These are phyloP conservation scores for Ophiothrix spiculata DNA, from an alignment of 35 echinoderm and acorn worm genomes.

Conservation along the genomic window DNA sequence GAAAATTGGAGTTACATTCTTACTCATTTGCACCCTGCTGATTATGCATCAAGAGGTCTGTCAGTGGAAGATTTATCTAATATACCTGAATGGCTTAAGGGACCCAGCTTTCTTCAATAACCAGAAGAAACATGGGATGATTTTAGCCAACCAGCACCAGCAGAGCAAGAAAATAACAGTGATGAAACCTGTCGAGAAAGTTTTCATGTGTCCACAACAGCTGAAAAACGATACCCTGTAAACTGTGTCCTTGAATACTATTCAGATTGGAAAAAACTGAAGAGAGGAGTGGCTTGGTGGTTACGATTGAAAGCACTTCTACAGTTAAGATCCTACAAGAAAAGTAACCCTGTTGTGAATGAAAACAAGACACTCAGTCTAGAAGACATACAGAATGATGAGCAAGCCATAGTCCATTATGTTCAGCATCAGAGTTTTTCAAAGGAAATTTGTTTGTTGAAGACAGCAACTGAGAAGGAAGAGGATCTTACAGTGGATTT, in stretches of 20 bases:
- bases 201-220: conserved; percentile 8
- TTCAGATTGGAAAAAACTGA: conserved; percentile 21
- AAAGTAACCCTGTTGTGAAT: background rate
- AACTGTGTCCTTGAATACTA: background rate
- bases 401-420: background rate
- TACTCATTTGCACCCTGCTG: conserved; percentile 45
- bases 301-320: conserved; percentile 4
- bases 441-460: background rate
- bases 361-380: background rate
- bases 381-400: background rate
- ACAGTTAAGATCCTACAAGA: background rate
- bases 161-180: too few species aligned
- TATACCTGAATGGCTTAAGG: conserved; percentile 27
- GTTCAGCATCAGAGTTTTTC: background rate
- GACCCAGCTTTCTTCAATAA: conserved; percentile 25
- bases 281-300: conserved; percentile 24
- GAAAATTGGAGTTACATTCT: conserved; percentile 53
- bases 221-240: background rate
- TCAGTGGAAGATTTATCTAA: conserved; percentile 18
- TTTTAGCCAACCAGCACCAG: too few species aligned
- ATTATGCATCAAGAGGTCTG: conserved; percentile 37
- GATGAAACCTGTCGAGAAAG: conserved; percentile 24
- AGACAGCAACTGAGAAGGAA: background rate
- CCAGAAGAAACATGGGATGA: conserved; percentile 19
- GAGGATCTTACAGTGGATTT: too few species aligned